These are phyloP conservation scores for Trogon melanurus DNA, from an alignment of 2,113 vertebrate species.

Conservation along the genomic window DNA sequence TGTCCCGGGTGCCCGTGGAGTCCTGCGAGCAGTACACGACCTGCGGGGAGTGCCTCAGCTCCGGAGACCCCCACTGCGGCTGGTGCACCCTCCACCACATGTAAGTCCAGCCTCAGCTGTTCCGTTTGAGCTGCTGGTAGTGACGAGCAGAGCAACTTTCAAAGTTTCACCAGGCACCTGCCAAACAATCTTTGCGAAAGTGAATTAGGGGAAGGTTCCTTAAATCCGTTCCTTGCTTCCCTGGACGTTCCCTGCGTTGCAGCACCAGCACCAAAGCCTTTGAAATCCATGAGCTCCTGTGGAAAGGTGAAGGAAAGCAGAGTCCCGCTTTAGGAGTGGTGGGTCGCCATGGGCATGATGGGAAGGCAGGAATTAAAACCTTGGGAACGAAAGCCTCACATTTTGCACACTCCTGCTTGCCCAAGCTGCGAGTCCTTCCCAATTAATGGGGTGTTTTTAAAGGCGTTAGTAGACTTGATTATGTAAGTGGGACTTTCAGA, in stretches of 20 bases:
- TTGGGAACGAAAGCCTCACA: rapidly evolving
- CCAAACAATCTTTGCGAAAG: not conserved
- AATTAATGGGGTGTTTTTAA: not conserved
- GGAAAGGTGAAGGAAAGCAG: not conserved
- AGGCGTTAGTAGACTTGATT: rapidly evolving
- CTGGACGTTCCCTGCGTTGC: not conserved
- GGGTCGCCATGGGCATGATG: rapidly evolving
- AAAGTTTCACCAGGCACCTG: not conserved
- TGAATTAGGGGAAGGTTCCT: not conserved
- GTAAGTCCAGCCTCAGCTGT: slow-evolving; percentile 78
- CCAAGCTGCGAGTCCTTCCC: not conserved
- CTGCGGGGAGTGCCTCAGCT: slow-evolving; percentile 95
- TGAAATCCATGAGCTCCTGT: not conserved
- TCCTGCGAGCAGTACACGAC: slow-evolving; percentile 95
- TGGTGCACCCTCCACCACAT: slow-evolving; percentile 97
- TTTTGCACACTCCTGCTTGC: not conserved
- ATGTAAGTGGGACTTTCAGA: not conserved
- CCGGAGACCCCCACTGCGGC: slow-evolving; percentile 96
- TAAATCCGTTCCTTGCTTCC: not conserved
- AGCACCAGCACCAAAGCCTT: rapidly evolving
- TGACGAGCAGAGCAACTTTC: not conserved
- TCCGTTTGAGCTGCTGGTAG: not conserved
- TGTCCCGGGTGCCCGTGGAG: slow-evolving; percentile 92
- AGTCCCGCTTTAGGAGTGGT: not conserved
- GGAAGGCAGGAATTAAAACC: not conserved